phyloP scores from a whole-genome alignment of 2,888 invertebrate genomes.

The Eupithecia centaureata region DNA sequence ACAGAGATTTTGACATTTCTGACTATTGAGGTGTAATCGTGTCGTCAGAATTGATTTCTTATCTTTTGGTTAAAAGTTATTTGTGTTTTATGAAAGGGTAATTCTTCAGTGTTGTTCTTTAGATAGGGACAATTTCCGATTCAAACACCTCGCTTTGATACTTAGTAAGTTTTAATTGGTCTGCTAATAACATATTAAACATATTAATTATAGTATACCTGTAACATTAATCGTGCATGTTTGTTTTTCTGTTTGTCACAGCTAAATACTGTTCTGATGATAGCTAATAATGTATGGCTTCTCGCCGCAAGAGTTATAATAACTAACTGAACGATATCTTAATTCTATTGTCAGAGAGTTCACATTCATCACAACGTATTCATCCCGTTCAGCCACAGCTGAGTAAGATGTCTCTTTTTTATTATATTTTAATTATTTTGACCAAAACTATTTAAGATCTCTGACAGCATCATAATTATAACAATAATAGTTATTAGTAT shows the following conservation, averaged over 20 bases:
- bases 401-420: no score
- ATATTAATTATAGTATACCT: conserved; percentile 14
- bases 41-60: background rate
- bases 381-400: no score
- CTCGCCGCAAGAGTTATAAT: no score
- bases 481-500: no score
- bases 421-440: no score
- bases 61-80: background rate
- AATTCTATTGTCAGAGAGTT: no score
- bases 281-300: no score
- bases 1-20: background rate
- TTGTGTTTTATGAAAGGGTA: background rate
- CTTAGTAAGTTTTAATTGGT: conserved; percentile 14
- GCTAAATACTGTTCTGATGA: background rate
- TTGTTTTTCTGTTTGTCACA: conserved; percentile 18
- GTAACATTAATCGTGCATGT: conserved; percentile 15
- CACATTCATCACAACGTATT: no score
- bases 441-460: no score
- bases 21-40: background rate
- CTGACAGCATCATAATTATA: no score
- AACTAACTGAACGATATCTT: no score
- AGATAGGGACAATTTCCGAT: background rate
- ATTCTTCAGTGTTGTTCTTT: background rate
- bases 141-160: conserved; percentile 13
- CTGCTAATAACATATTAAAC: conserved; percentile 12